Base-by-base conservation (phyloP, 1,140 invertebrate genomes). In the Conus ventricosus region DNA sequence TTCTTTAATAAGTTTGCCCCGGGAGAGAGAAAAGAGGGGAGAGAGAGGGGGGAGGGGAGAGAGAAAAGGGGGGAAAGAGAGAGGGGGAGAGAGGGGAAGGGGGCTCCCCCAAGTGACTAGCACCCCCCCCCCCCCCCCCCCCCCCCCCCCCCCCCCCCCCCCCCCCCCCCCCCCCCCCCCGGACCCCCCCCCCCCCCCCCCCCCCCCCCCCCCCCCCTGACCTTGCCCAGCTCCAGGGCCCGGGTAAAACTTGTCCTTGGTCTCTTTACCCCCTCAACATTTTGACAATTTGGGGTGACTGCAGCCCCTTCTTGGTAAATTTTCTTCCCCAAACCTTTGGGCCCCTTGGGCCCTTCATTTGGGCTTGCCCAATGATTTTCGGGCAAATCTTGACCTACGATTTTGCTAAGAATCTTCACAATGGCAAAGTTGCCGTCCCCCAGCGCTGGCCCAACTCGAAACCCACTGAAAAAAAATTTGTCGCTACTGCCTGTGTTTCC, bases 211-310 rank as follows among this genome's bases (percentile, higher is more conserved):
- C 55, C 5, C 7, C 5, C 8, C 91, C 94, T 95, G 96, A 99
- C 98, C 97, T 97, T 97, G n/a, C 99, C 98, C 92, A 99, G 96
- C 96, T 99, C 99, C 96, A 99, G 98, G 54, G 99, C n/a, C 97
- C 90, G 99, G 96, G 96, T 98, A 99, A 88, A 99, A 96, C 96
- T 98, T 97, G 92, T 97, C 96, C 71, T 96, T 96, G 82, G 98
- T 98, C 95, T 99, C 98, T n/a, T 95, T 98, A 97, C 94, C 99
- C 98, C 92, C 98, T 97, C 91, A 98, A 97, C 85, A 99, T 96
- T 91, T 97, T 97, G 88, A 99, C 98, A 91, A 99, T 99, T 99
- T 98, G 27, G 97, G 97, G 96, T 99, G 99, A 92, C 97, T 96
- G 87, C 99, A 97, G 94, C n/a, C 97, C 97, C 92, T 97, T 97